These are phyloP conservation scores for Oenanthe melanoleuca DNA, from an alignment of 2,113 vertebrate species.

Conservation along the genomic window DNA sequence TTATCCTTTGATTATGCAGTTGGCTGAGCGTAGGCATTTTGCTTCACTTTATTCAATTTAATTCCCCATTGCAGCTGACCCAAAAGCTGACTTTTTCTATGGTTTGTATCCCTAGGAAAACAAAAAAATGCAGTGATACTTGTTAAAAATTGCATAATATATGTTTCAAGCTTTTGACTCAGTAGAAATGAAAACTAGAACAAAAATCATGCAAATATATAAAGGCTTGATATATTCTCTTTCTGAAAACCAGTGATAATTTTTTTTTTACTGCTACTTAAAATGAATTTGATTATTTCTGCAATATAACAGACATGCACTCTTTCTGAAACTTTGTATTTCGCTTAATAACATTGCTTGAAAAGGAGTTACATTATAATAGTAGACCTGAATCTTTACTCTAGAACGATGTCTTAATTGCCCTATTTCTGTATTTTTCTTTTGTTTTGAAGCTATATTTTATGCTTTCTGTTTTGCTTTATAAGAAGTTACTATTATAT, in stretches of 20 bases:
- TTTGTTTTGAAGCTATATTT: neutral
- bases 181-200: neutral
- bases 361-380: neutral
- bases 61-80: constrained; percentile 22
- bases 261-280: constrained; percentile 15
- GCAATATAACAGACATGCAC: neutral
- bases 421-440: neutral
- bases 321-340: neutral
- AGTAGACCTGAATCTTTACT: neutral
- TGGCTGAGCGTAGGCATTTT: constrained; percentile 54
- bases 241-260: constrained; percentile 2
- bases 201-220: constrained; percentile 26
- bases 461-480: neutral
- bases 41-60: constrained; percentile 50
- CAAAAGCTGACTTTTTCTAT: constrained; percentile 34
- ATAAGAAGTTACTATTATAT: neutral
- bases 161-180: constrained; percentile 21
- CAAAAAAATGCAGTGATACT: constrained; percentile 45
- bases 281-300: neutral
- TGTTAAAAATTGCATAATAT: constrained; percentile 28
- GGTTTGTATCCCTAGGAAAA: constrained; percentile 48
- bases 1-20: constrained; percentile 50
- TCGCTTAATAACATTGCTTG: neutral
- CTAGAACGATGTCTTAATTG: neutral
- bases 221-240: neutral